These are phyloP conservation scores for Hippolais icterina DNA, from an alignment of 2,113 vertebrate species.

Conservation along the genomic window DNA sequence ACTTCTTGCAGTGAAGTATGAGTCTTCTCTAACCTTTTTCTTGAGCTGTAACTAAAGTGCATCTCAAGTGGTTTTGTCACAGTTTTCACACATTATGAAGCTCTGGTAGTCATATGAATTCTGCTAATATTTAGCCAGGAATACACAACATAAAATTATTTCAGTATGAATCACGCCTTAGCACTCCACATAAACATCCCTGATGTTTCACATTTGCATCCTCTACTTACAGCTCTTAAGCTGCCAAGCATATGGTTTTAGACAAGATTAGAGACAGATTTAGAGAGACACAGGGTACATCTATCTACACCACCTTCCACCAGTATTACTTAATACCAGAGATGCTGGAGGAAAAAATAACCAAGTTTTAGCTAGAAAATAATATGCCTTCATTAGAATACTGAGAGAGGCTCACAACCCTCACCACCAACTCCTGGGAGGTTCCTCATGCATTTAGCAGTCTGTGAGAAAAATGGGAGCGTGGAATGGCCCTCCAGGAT, in stretches of 20 bases:
- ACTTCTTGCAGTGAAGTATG: neutral
- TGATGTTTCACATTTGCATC: neutral
- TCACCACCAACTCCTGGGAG: neutral
- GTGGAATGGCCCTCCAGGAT: neutral
- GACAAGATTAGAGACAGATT: neutral
- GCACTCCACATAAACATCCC: neutral
- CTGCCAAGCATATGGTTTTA: neutral
- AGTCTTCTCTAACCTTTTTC: neutral
- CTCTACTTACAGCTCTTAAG: neutral
- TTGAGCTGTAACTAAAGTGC: neutral
- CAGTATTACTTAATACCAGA: neutral
- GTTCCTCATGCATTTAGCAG: neutral
- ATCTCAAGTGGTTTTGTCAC: neutral
- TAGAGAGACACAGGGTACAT: neutral
- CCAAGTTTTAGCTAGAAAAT: neutral
- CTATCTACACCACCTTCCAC: neutral
- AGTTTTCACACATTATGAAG: conserved; percentile 3
- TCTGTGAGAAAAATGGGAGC: accelerated
- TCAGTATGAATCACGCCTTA: neutral
- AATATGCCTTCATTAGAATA: neutral
- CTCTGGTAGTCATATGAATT: neutral
- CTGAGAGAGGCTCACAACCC: neutral
- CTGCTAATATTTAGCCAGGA: neutral
- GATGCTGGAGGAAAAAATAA: neutral
- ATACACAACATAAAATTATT: neutral